These are phyloP conservation scores for Bellardia bayeri DNA, from an alignment of 2,888 invertebrate species.

Conservation along the genomic window DNA sequence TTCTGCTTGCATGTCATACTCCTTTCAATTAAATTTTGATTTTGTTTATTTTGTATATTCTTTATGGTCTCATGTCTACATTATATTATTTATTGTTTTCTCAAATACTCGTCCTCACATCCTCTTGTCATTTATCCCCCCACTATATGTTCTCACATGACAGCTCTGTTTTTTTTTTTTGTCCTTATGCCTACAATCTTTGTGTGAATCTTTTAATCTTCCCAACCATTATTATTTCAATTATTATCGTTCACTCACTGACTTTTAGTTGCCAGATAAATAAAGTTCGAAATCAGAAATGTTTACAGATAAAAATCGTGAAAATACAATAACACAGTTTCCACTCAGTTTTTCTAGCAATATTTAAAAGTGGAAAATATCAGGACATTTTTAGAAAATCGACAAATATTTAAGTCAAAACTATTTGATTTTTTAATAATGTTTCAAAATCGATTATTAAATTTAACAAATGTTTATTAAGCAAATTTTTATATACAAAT, in stretches of 20 bases:
- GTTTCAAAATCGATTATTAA: too few relatives aligned
- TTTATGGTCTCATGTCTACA: neutral
- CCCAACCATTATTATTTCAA: conserved; percentile 63
- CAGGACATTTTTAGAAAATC: too few relatives aligned
- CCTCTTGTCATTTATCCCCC: neutral
- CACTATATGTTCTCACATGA: conserved; percentile 7
- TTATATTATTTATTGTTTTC: conserved; percentile 14
- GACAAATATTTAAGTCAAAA: too few relatives aligned
- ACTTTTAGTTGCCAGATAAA: neutral
- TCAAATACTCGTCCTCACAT: neutral
- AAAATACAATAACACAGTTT: too few relatives aligned
- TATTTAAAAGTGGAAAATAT: too few relatives aligned
- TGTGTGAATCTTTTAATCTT: conserved; percentile 59
- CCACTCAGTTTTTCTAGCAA: too few relatives aligned
- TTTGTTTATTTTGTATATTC: conserved; percentile 17
- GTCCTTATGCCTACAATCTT: conserved; percentile 25
- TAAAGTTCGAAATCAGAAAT: too few relatives aligned
- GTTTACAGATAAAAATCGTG: too few relatives aligned
- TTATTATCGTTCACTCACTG: conserved; percentile 43
- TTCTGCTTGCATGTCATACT: neutral
- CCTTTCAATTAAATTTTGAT: conserved; percentile 5
- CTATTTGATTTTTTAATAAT: too few relatives aligned
- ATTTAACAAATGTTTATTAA: too few relatives aligned
- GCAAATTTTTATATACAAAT: too few relatives aligned
- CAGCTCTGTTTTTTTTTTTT: neutral